phyloP scores from a whole-genome alignment of 2,113 vertebrate genomes.

The Rhegmatorhina hoffmannsi region DNA sequence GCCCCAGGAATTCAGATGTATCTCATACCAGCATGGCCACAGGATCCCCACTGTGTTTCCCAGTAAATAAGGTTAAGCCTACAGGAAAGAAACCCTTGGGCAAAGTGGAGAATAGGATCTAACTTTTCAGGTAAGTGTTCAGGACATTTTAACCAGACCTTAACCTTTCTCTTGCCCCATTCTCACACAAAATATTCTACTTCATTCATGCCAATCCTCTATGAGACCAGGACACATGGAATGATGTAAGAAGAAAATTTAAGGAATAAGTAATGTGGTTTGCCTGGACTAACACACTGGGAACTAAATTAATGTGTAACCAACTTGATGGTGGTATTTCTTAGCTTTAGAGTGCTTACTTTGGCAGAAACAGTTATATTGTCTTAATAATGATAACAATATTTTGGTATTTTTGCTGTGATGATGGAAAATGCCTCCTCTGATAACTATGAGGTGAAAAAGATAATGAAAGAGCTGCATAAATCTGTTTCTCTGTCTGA shows the following conservation, averaged over 20 bases:
- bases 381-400: not conserved
- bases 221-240: not conserved
- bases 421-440: not conserved
- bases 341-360: not conserved
- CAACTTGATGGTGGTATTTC: not conserved
- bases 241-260: not conserved
- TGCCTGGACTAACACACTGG: not conserved
- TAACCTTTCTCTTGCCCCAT: not conserved
- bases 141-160: not conserved
- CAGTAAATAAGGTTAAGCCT: not conserved
- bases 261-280: not conserved
- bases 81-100: not conserved
- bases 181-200: not conserved
- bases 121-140: not conserved
- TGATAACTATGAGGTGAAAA: not conserved
- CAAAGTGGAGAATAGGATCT: not conserved
- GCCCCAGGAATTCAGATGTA: not conserved
- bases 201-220: not conserved
- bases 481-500: too few relatives aligned
- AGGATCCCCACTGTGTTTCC: not conserved
- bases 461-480: not conserved
- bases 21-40: not conserved
- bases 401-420: not conserved
- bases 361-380: not conserved
- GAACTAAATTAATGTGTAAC: not conserved